phyloP scores from a whole-genome alignment of 2,888 invertebrate genomes.

The Oxycera nigricornis region DNA sequence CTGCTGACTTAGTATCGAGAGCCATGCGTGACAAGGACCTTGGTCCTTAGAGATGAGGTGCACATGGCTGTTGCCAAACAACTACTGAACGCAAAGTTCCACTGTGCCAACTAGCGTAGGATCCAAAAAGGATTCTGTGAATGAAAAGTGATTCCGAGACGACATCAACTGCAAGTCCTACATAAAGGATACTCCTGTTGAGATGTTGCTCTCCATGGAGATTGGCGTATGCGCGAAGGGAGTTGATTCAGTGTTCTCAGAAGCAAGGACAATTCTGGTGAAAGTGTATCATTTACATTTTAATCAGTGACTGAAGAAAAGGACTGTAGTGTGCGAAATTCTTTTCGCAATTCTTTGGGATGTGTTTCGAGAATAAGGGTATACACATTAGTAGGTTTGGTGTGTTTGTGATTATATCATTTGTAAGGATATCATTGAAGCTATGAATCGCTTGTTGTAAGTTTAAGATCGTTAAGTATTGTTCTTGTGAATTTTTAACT shows the following conservation, averaged over 20 bases:
- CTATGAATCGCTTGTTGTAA: no score
- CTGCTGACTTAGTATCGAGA: background rate
- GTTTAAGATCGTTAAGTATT: no score
- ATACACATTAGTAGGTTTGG: no score
- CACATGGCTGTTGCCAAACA: constrained; percentile 21
- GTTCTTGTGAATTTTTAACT: no score
- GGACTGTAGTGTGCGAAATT: no score
- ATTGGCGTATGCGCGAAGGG: constrained; percentile 18
- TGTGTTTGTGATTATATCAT: no score
- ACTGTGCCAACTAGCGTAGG: background rate
- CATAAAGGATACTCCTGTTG: constrained; percentile 18
- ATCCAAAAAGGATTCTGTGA: constrained; percentile 30
- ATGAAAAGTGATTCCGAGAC: constrained; percentile 6
- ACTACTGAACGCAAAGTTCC: background rate
- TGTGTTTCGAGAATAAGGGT: no score
- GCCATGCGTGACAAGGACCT: background rate
- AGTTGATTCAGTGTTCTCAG: constrained; percentile 17
- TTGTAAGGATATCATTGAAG: no score
- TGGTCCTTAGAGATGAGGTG: background rate
- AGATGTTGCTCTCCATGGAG: background rate
- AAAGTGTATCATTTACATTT: no score
- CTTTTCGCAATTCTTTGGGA: no score
- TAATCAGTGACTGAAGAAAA: no score
- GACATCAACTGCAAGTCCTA: background rate
- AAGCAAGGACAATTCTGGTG: no score